Evolutionary conservation across 1,140 invertebrate species (phyloP), one percentile per base, ranked within the genome.

Genomic region (Drosophila sp.): DNA sequence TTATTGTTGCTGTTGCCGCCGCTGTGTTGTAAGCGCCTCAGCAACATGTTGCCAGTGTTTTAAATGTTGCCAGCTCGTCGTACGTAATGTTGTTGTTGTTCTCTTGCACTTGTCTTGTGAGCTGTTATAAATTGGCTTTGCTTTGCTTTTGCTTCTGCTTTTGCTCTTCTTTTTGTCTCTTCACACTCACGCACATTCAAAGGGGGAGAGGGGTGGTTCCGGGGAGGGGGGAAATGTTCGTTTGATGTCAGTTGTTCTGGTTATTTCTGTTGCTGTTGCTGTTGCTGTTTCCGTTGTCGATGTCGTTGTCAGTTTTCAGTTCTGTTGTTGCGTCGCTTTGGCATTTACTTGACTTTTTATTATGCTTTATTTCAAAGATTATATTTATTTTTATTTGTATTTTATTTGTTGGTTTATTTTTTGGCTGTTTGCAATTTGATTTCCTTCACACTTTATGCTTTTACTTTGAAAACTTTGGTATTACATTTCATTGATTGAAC

Each of bases 271-370:
- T 21, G 29, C 7, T 53, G 29, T 45, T 50, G n/a, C n/a, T n/a
- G n/a, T n/a, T n/a, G n/a, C n/a, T n/a, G n/a, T n/a, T n/a, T n/a
- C n/a, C n/a, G n/a, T n/a, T n/a, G n/a, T n/a, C n/a, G n/a, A n/a
- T n/a, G 18, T 63, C 46, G 51, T 66, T 66, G 51, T 58, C 64
- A 66, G 64, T 46, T 66, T 58, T 70, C 38, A 53, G 66, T 62
- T 61, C 27, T 73, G 57, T 74, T 77, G 51, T 75, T 54, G 56
- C 53, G 63, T 76, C 71, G 71, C 56, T 78, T 75, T 78, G 75
- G 72, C 75, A 71, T 78, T 75, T 71, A 78, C 61, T 72, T 78
- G 66, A 71, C n/a, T 71, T 75, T 71, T 70, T 32, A n/a, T 38
- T 38, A 59, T 66, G 46, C 34, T 69, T 61, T 74, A 34, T 63